Percentiles rank a stretch among this genome's conserved stretches.
phyloP scores from a whole-genome alignment of 2,797 vertebrate genomes.

The Otolemur crassicaudatus region DNA sequence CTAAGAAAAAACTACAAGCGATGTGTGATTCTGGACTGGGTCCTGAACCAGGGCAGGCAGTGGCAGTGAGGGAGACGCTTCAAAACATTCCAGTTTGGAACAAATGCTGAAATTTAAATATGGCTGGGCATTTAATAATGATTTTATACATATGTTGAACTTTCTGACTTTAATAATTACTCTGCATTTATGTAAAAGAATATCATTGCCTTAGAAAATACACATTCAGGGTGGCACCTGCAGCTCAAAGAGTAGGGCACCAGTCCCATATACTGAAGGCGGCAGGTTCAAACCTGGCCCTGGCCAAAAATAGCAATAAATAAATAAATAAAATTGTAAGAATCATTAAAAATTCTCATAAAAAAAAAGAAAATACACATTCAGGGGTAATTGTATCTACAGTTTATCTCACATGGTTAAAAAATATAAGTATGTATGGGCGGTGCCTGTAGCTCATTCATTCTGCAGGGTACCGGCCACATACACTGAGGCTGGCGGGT shows the following conservation, averaged over 20 bases:
- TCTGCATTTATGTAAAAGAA: background rate
- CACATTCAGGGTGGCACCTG: too few relatives aligned
- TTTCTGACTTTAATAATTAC: constrained; percentile 41
- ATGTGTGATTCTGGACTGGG: background rate
- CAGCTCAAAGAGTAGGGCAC: too few relatives aligned
- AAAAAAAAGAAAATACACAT: background rate
- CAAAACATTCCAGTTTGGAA: background rate
- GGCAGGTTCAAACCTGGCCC: too few relatives aligned
- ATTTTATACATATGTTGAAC: background rate
- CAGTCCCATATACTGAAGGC: too few relatives aligned
- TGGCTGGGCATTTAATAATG: background rate
- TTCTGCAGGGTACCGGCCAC: too few relatives aligned
- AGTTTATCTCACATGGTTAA: background rate
- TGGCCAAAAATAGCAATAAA: too few relatives aligned
- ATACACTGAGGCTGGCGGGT: too few relatives aligned
- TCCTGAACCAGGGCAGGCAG: background rate
- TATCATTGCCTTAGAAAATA: constrained; percentile 4
- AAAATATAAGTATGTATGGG: background rate
- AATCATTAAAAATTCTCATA: too few relatives aligned
- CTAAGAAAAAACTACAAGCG: background rate
- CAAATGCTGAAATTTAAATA: background rate
- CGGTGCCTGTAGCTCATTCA: too few relatives aligned
- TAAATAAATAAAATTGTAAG: too few relatives aligned
- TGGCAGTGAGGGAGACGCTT: background rate
- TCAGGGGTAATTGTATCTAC: background rate